Conservation (phyloP, 2,113 vertebrate genomes). For the Mugil cephalus region DNA sequence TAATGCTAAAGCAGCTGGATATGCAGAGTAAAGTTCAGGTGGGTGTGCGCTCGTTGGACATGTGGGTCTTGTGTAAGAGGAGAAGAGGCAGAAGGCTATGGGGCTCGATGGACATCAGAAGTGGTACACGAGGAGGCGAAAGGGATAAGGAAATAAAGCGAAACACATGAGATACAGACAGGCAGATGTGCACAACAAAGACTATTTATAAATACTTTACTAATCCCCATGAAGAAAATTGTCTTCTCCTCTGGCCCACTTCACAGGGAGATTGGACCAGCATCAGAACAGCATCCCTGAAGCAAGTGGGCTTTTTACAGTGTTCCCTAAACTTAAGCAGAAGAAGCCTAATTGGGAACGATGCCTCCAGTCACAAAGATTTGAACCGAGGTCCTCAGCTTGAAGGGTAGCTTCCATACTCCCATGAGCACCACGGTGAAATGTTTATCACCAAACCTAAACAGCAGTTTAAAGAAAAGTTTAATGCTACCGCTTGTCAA, state of each 20-base stretch:
- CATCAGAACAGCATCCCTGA: conserved; percentile 33
- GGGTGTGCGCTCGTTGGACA: conserved; percentile 36
- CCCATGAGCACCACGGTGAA: conserved; percentile 11
- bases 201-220: conserved; percentile 55
- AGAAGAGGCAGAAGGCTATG: conserved; percentile 11
- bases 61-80: conserved; percentile 21
- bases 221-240: conserved; percentile 48
- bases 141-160: conserved; percentile 20
- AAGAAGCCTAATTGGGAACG: conserved; percentile 15
- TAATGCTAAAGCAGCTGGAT: conserved; percentile 76
- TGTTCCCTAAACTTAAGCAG: conserved; percentile 36
- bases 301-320: conserved; percentile 34
- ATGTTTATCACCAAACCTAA: conserved; percentile 5
- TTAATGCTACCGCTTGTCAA: no score
- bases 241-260: conserved; percentile 37
- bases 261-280: conserved; percentile 31
- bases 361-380: conserved; percentile 7
- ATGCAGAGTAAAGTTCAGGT: conserved; percentile 43
- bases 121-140: neutral
- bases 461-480: no score
- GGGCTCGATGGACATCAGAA: conserved; percentile 22
- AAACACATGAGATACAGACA: conserved; percentile 37
- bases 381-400: conserved; percentile 4
- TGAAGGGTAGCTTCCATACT: neutral
- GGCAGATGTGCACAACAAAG: conserved; percentile 55